Evolutionary conservation across 2,888 invertebrate species (phyloP), one percentile per base, ranked within the genome.

Genomic region (Drosophila ustulata): DNA sequence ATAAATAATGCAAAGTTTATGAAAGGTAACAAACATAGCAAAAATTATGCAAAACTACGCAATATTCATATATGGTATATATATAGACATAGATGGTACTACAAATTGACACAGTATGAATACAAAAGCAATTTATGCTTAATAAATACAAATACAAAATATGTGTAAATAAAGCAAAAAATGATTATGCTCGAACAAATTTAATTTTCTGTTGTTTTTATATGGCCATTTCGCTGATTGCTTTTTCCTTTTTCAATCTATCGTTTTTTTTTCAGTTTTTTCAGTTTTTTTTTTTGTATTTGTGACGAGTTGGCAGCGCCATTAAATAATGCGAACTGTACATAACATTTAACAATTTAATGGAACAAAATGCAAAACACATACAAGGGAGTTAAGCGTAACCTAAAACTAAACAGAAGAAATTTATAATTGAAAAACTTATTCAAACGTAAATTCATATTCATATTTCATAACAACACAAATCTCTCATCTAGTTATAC

Each of bases 301-400:
- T 13, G 23, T 57, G 61, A 61, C 58, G 58, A 78, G 75, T 71
- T 67, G 78, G 53, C 68, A 67, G 41, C 58, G n/a, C 41, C 57
- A 53, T 65, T 55, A 34, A 59, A 73, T 72, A 75, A 80, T 70
- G 37, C n/a, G 23, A 62, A 37, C 18, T 86, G 82, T 88, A 88
- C 73, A 89, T 87, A 90, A 57, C 49, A 56, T 85, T 88, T 76
- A 82, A 85, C 85, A 80, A 77, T 73, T 79, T 84, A 87, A 82
- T 80, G 91, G 91, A 91, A 91, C 91, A 90, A 91, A 90, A 90
- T 89, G 89, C 87, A 91, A 92, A 92, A 91, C 91, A 87, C 90
- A 92, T 92, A 92, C 92, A 92, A 92, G 92, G 92, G 92, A 92
- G 91, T 91, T 91, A 89, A 92, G 49, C 64, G 63, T 91, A 91